Conservation (phyloP, 2,113 vertebrate species). For the Dolichotis patagonum region DNA sequence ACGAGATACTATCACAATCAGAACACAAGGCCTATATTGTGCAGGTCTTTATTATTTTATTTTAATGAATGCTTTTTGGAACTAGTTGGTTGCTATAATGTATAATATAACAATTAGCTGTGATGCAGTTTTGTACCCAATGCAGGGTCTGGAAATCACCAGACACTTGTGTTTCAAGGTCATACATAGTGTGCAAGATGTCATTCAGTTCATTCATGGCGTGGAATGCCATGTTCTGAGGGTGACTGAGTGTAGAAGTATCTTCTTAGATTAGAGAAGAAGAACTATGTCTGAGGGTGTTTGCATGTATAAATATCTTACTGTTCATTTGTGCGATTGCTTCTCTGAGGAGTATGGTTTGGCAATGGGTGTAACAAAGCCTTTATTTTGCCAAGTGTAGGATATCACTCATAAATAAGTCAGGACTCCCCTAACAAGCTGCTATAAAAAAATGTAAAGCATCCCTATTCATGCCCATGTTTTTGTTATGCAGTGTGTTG, state of each 20-base stretch:
- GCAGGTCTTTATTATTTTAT: slow-evolving; percentile 3
- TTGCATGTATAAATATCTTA: background rate
- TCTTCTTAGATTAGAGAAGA: background rate
- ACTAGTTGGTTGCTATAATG: background rate
- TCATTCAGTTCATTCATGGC: background rate
- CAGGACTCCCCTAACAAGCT: background rate
- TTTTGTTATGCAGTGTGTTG: background rate
- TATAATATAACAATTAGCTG: background rate
- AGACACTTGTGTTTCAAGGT: background rate
- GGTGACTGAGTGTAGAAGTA: background rate
- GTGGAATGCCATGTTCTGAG: background rate
- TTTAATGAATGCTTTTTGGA: slow-evolving; percentile 36
- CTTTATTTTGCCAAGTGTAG: slow-evolving; percentile 43
- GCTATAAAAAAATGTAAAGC: background rate
- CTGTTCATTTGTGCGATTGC: background rate
- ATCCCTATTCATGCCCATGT: background rate
- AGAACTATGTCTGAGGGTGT: background rate
- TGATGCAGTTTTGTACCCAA: background rate
- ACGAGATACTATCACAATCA: background rate
- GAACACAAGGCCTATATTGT: background rate
- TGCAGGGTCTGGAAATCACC: background rate
- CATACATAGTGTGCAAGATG: background rate
- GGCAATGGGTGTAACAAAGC: background rate
- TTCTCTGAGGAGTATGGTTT: slow-evolving; percentile 35
- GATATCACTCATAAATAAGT: slow-evolving; percentile 2